phyloP scores from a whole-genome alignment of 2,888 invertebrate genomes.

The Uropetala carovei region DNA sequence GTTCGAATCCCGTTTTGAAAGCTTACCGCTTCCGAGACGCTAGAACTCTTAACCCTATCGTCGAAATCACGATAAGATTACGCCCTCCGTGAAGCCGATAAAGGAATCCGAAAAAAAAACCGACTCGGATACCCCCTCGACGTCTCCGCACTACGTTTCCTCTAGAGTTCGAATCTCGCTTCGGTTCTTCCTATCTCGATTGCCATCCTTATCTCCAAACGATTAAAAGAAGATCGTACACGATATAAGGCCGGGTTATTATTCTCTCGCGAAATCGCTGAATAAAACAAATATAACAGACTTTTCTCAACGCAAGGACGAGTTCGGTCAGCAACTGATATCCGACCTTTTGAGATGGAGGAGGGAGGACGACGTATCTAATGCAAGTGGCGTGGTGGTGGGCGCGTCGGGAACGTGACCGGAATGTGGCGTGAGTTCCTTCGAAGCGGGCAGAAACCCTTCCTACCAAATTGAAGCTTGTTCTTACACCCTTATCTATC shows the following conservation, averaged over 20 bases:
- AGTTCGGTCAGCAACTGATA: constrained; percentile 28
- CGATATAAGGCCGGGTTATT: neutral
- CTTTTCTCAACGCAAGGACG: neutral
- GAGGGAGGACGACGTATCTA: neutral
- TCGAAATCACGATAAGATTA: neutral
- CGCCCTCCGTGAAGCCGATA: neutral
- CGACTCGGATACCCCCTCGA: neutral
- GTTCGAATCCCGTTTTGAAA: too few relatives aligned
- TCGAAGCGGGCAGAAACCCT: neutral
- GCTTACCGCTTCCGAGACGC: too few relatives aligned
- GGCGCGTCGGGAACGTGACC: neutral
- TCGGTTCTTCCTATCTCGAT: neutral
- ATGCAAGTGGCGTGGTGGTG: neutral
- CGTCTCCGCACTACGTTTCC: neutral
- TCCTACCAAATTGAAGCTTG: neutral
- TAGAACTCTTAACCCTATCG: neutral
- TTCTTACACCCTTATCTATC: too few relatives aligned
- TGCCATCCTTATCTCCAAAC: neutral
- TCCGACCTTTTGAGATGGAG: neutral
- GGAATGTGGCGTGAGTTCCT: neutral
- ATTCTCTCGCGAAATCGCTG: neutral
- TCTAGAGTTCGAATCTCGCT: neutral
- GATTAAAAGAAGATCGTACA: neutral
- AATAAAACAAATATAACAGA: neutral
- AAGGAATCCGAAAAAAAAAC: too few relatives aligned